Evolutionary conservation across 2,797 vertebrate species (phyloP).

Genomic region (Potorous gilbertii): DNA sequence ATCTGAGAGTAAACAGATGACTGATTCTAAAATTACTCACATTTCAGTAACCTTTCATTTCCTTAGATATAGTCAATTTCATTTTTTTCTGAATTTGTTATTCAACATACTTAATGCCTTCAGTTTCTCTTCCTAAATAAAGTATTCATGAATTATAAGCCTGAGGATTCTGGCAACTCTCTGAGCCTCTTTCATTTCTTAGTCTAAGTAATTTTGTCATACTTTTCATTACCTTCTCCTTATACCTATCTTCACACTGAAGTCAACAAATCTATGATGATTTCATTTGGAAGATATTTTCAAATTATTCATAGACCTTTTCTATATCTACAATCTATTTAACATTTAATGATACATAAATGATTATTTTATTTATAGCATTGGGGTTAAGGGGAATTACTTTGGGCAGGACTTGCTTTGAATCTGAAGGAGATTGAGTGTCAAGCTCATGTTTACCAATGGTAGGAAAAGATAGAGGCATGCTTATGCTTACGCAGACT

Average conservation of each 20-base stretch:
- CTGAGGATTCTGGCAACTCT: background rate
- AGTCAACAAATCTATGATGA: background rate
- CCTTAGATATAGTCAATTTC: background rate
- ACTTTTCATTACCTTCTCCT: background rate
- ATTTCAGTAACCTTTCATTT: background rate
- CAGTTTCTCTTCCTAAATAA: background rate
- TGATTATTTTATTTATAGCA: too few species aligned
- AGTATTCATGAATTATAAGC: background rate
- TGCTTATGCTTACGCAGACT: background rate
- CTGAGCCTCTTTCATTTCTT: background rate
- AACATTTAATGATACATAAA: background rate
- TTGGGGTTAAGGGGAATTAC: background rate
- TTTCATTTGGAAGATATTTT: background rate
- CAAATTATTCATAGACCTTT: background rate
- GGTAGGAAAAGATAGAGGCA: background rate
- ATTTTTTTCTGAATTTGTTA: too few species aligned
- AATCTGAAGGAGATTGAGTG: background rate
- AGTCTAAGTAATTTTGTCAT: background rate
- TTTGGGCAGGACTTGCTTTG: background rate
- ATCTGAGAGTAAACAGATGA: background rate
- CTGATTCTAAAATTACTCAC: background rate
- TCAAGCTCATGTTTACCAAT: background rate
- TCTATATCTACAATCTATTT: background rate
- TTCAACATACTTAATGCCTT: too few species aligned
- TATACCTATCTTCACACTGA: background rate